Conservation (phyloP, 2,797 vertebrate genomes). For the Sebastes oblongus region DNA sequence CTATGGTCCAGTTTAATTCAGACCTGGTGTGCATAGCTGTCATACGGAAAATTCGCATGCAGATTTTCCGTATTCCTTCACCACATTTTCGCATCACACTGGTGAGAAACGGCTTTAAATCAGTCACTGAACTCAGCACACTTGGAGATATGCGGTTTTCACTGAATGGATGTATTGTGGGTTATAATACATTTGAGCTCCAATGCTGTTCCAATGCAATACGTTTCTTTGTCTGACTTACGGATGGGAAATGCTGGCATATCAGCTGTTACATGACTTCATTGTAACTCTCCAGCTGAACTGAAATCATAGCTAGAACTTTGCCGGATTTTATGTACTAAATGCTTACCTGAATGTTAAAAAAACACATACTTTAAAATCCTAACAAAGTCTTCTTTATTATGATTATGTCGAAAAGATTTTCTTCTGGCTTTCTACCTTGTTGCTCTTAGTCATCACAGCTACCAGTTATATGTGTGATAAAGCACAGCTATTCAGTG, state of each 20-base stretch:
- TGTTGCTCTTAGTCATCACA: constrained; percentile 1
- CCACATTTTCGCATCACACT: too few species aligned
- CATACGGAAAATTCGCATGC: too few species aligned
- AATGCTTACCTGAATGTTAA: not conserved
- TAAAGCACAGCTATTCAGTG: constrained; percentile 15
- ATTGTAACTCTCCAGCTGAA: too few species aligned
- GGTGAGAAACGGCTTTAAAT: not conserved
- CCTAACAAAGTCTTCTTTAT: not conserved
- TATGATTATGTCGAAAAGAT: not conserved
- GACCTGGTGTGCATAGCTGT: too few species aligned
- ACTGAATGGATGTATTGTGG: too few species aligned
- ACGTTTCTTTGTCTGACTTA: not conserved
- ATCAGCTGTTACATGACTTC: not conserved
- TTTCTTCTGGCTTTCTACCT: not conserved
- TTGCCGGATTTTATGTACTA: not conserved
- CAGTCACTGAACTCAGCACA: not conserved
- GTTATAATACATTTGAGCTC: not conserved
- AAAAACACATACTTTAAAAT: not conserved
- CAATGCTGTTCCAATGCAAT: not conserved
- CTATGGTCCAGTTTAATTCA: too few species aligned
- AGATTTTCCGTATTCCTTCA: too few species aligned
- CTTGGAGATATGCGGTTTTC: too few species aligned
- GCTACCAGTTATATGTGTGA: constrained; percentile 9
- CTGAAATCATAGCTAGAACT: not conserved
- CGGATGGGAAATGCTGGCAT: not conserved